A percentile compares a stretch with the other conserved stretches of the same genome.
Evolutionary conservation across 2,113 vertebrate genomes (phyloP).

Genomic region (Dunckerocampus dactyliophorus): DNA sequence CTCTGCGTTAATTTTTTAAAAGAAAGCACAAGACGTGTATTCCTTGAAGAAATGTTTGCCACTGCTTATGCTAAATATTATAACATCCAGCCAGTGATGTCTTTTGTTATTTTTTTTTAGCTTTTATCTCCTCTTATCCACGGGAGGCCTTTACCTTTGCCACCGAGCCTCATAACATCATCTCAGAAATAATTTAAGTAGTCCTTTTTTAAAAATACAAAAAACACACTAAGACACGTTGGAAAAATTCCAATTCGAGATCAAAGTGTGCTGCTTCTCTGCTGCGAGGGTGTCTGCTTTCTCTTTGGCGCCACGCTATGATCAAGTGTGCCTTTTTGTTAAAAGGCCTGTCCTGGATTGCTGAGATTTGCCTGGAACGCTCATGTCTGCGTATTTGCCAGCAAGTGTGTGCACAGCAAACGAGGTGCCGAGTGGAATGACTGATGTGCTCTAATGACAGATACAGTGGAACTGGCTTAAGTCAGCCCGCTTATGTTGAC

Average conservation of each 20-base stretch:
- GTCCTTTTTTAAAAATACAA: constrained; percentile 38
- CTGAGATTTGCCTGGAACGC: constrained; percentile 30
- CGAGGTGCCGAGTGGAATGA: constrained; percentile 46
- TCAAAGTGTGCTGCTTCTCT: constrained; percentile 54
- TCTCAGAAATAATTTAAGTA: constrained; percentile 65
- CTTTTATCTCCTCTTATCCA: constrained; percentile 65
- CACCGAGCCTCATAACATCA: constrained; percentile 42
- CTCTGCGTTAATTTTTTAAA: constrained; percentile 60
- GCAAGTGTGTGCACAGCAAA: constrained; percentile 46
- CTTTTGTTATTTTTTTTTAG: constrained; percentile 60
- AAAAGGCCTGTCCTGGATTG: constrained; percentile 33
- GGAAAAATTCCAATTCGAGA: constrained; percentile 52
- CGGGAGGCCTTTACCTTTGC: constrained; percentile 69
- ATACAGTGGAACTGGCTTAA: not conserved
- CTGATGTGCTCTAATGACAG: constrained; percentile 6
- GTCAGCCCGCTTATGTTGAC: not conserved
- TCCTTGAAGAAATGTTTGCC: constrained; percentile 66
- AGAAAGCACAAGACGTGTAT: constrained; percentile 59
- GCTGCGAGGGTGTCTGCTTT: constrained; percentile 43
- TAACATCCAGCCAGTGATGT: constrained; percentile 59
- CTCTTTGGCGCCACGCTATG: constrained; percentile 19
- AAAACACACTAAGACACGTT: constrained; percentile 39
- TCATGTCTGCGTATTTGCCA: constrained; percentile 33
- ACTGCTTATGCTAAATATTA: constrained; percentile 70
- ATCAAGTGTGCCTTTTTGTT: constrained; percentile 37